Evolutionary conservation across 2,113 vertebrate species (phyloP).

Genomic region (Eurypyga helias): DNA sequence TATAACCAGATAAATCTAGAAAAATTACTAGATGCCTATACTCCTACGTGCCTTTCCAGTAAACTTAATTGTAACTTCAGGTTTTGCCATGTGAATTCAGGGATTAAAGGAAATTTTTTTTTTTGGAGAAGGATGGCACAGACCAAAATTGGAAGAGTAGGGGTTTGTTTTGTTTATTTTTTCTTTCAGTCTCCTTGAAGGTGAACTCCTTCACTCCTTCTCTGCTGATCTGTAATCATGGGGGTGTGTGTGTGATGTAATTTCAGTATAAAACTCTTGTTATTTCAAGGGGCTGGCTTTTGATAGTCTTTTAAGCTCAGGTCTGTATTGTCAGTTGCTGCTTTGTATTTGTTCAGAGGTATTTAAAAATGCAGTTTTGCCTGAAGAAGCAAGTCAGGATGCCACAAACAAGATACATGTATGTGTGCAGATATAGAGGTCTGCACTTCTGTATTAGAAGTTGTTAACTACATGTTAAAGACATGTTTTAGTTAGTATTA

Average conservation of each 20-base stretch:
- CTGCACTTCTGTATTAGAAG: background rate
- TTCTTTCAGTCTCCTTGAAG: background rate
- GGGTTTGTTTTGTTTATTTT: background rate
- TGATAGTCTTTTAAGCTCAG: background rate
- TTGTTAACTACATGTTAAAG: background rate
- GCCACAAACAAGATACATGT: rapidly evolving
- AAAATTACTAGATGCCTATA: background rate
- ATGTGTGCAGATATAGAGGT: background rate
- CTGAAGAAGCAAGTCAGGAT: background rate
- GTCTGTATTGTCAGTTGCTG: background rate
- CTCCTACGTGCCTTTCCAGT: background rate
- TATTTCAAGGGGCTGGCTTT: background rate
- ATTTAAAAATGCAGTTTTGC: background rate
- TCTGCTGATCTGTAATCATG: background rate
- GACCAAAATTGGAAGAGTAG: background rate
- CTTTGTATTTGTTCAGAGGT: background rate
- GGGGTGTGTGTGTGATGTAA: background rate
- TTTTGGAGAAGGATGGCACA: background rate
- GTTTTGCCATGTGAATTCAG: background rate
- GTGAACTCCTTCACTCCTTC: background rate
- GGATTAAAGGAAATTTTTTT: background rate
- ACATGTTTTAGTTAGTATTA: background rate
- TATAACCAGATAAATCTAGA: background rate
- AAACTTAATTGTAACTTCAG: background rate
- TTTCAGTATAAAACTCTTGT: background rate